Percentiles rank a stretch among this genome's conserved stretches.
Conservation (phyloP, 2,797 vertebrate genomes). For the Remorina albescens region DNA sequence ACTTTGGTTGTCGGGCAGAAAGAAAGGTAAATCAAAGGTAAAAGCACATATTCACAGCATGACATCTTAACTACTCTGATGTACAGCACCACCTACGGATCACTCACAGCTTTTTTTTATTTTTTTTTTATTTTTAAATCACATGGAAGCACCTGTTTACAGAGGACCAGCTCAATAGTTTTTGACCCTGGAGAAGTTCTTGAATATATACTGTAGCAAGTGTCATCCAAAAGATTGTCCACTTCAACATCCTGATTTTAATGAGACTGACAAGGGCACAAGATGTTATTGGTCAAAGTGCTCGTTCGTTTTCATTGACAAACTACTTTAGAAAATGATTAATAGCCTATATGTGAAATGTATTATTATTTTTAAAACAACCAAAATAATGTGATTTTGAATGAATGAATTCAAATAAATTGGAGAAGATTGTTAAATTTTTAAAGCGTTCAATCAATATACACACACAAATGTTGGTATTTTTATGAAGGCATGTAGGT, state of each 20-base stretch:
- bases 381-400: background rate
- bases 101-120: background rate
- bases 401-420: no score
- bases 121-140: no score
- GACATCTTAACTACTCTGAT: conserved; percentile 43
- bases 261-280: background rate
- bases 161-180: conserved; percentile 3
- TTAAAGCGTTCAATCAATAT: no score
- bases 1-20: conserved; percentile 21
- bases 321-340: background rate
- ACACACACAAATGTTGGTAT: no score
- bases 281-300: background rate
- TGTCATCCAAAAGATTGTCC: background rate
- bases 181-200: background rate
- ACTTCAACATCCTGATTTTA: background rate
- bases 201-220: background rate
- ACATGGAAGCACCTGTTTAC: conserved; percentile 14
- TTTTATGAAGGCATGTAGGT: no score
- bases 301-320: background rate
- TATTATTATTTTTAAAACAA: background rate
- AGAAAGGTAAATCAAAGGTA: conserved; percentile 46
- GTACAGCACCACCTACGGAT: conserved; percentile 19
- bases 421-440: conserved; percentile 1
- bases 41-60: conserved; percentile 34
- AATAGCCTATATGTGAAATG: background rate